A percentile compares a stretch with the other conserved stretches of the same genome.
Evolutionary conservation across 2,113 vertebrate genomes (phyloP).

Genomic region (Oreochromis niloticus): DNA sequence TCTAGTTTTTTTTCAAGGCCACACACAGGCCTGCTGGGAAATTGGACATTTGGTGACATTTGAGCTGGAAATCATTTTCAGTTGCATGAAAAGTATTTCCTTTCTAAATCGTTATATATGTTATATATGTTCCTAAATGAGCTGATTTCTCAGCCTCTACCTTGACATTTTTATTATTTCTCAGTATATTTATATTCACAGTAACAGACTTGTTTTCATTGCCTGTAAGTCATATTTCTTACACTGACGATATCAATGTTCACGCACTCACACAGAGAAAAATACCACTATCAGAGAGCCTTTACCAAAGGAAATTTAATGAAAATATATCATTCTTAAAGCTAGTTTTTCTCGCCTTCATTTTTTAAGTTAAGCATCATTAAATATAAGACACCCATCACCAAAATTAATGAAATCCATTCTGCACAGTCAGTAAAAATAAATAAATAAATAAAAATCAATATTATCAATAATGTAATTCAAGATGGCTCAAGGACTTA

Average conservation of each 20-base stretch:
- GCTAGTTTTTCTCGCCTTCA: background rate
- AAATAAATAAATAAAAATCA: background rate
- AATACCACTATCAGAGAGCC: background rate
- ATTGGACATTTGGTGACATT: constrained; percentile 45
- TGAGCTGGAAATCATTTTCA: constrained; percentile 26
- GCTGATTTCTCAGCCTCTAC: background rate
- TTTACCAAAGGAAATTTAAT: background rate
- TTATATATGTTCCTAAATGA: background rate
- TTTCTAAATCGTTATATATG: background rate
- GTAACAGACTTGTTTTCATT: background rate
- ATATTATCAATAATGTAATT: background rate
- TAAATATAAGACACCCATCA: background rate
- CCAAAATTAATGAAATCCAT: background rate
- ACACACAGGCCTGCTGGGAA: constrained; percentile 38
- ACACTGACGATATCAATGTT: background rate
- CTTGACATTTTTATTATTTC: background rate
- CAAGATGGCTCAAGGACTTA: background rate
- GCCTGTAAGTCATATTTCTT: background rate
- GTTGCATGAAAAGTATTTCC: background rate
- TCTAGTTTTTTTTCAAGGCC: background rate
- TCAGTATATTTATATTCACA: background rate
- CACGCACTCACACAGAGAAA: background rate
- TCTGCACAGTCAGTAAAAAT: background rate
- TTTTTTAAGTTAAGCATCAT: background rate
- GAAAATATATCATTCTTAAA: background rate